Evolutionary conservation across 1,140 invertebrate species (phyloP).

Genomic region (Drosophila varians): DNA sequence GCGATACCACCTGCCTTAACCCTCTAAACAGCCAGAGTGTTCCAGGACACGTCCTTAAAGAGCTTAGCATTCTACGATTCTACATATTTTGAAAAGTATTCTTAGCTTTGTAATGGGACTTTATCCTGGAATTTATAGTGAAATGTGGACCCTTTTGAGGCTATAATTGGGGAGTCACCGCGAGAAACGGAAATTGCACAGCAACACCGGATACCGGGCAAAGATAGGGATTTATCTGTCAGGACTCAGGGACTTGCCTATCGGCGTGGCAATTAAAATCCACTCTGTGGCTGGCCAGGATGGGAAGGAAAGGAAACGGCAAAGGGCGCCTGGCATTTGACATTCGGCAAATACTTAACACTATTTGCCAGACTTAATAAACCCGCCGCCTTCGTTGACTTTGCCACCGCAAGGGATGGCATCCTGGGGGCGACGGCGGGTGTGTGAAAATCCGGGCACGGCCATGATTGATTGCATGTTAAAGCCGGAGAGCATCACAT

Average conservation of each 20-base stretch:
- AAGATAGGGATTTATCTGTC: background rate
- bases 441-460: slow-evolving; percentile 27
- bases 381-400: slow-evolving; percentile 75
- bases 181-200: slow-evolving; percentile 32
- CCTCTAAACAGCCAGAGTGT: slow-evolving; percentile 5
- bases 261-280: slow-evolving; percentile 47
- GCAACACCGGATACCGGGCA: slow-evolving; percentile 32
- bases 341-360: slow-evolving; percentile 81
- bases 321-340: slow-evolving; percentile 23
- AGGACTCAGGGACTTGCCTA: slow-evolving; percentile 18
- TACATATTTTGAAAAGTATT: too few species aligned
- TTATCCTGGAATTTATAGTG: background rate
- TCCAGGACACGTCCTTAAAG: slow-evolving; percentile 16
- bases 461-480: slow-evolving; percentile 78
- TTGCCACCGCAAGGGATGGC: slow-evolving; percentile 47
- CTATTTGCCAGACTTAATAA: slow-evolving; percentile 77
- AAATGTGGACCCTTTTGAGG: background rate
- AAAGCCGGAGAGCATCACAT: slow-evolving; percentile 75
- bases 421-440: background rate
- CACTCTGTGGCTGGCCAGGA: slow-evolving; percentile 31
- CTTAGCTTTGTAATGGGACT: too few species aligned
- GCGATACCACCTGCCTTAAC: slow-evolving; percentile 14
- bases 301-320: slow-evolving; percentile 1
- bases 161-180: slow-evolving; percentile 26
- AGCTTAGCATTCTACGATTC: background rate